Conservation (phyloP, 1,140 invertebrate genomes). For the Drosophila mauritiana region DNA sequence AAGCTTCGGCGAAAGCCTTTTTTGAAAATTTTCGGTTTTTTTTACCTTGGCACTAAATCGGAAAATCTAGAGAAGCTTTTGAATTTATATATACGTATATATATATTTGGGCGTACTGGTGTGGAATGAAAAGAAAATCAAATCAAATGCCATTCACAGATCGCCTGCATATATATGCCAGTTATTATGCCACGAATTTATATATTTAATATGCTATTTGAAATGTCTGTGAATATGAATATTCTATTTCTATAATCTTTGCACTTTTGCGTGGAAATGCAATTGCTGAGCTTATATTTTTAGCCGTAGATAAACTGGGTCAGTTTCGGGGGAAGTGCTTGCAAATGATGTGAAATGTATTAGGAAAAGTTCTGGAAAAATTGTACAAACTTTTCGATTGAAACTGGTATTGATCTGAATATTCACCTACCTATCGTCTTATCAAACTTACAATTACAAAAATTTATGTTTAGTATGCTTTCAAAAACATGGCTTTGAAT, state of each 20-base stretch:
- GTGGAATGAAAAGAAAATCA: constrained; percentile 23
- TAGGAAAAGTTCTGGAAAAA: too few species aligned
- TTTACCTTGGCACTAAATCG: constrained; percentile 77
- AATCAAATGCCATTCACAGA: constrained; percentile 29
- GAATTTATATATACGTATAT: not conserved
- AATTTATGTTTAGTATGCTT: too few species aligned
- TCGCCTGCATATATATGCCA: not conserved
- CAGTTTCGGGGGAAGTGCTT: constrained; percentile 11
- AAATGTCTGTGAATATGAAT: too few species aligned
- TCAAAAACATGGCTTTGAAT: not conserved
- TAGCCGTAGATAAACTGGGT: constrained; percentile 27
- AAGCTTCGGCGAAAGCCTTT: constrained; percentile 24
- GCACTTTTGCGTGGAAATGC: constrained; percentile 12
- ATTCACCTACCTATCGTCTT: too few species aligned
- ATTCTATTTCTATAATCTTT: constrained; percentile 1
- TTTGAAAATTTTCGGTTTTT: constrained; percentile 41
- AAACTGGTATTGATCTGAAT: too few species aligned
- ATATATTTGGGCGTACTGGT: constrained; percentile 1
- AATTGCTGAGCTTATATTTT: constrained; percentile 16
- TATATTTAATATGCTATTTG: not conserved
- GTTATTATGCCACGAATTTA: constrained; percentile 9
- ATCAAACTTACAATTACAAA: too few species aligned
- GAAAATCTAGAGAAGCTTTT: constrained; percentile 33
- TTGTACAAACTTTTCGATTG: not conserved
- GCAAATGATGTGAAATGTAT: not conserved